phyloP scores from a whole-genome alignment of 2,113 vertebrate genomes.

The Etheostoma spectabile region DNA sequence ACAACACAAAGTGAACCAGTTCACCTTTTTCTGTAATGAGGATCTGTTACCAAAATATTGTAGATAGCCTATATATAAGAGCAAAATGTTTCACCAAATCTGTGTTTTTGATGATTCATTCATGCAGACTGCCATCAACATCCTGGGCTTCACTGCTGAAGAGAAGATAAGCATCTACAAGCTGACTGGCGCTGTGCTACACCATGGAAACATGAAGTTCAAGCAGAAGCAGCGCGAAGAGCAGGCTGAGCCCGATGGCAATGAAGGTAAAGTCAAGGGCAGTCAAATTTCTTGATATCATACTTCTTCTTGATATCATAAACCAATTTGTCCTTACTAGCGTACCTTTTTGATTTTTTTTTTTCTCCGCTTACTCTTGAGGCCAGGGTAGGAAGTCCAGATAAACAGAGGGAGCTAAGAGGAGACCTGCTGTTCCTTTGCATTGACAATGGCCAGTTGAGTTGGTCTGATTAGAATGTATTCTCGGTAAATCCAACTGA shows the following conservation, averaged over 20 bases:
- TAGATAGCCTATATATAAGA: neutral
- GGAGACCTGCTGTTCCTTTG: neutral
- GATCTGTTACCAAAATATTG: neutral
- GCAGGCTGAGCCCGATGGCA: constrained; percentile 92
- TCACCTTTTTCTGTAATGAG: neutral
- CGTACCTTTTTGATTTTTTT: neutral
- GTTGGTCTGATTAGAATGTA: neutral
- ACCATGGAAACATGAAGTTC: constrained; percentile 95
- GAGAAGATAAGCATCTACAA: constrained; percentile 90
- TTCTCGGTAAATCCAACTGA: neutral
- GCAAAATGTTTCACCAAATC: neutral
- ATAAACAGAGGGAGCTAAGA: neutral
- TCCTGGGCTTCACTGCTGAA: constrained; percentile 87
- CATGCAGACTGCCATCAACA: constrained; percentile 82
- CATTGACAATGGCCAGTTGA: neutral
- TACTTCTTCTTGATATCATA: neutral
- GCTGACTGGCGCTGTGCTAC: constrained; percentile 91
- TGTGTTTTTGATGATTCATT: neutral
- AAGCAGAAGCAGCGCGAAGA: constrained; percentile 93
- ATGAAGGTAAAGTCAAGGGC: constrained; percentile 87
- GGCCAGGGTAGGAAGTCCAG: neutral
- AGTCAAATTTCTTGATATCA: neutral
- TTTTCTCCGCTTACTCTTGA: neutral
- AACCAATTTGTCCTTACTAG: neutral
- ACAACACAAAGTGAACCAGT: neutral